Evolutionary conservation across 1,140 invertebrate species (phyloP).

Genomic region (Chrysomallon squamiferum): DNA sequence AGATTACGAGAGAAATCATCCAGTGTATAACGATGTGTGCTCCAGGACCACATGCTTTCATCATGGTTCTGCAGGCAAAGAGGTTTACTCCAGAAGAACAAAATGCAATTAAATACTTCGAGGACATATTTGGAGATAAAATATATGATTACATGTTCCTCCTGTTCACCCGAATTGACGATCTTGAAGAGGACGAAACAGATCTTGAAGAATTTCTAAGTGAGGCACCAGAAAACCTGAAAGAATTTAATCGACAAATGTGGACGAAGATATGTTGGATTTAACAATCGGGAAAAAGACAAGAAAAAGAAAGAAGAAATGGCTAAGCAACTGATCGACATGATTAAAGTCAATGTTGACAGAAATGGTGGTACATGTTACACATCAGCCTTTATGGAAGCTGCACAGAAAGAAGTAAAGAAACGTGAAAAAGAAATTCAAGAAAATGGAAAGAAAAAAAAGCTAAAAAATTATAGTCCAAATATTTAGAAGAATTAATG

Average conservation of each 20-base stretch:
- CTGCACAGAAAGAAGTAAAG: too few relatives aligned
- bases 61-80: not conserved
- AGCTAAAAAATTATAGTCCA: too few relatives aligned
- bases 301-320: not conserved
- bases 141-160: constrained; percentile 4
- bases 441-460: too few relatives aligned
- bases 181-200: not conserved
- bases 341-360: too few relatives aligned
- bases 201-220: not conserved
- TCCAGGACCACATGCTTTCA: constrained; percentile 13
- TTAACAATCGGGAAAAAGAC: not conserved
- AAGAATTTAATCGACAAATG: not conserved
- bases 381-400: too few relatives aligned
- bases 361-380: too few relatives aligned
- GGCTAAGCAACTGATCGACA: too few relatives aligned
- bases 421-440: too few relatives aligned
- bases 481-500: too few relatives aligned
- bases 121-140: constrained; percentile 2
- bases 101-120: not conserved
- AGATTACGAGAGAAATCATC: not conserved
- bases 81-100: constrained; percentile 15
- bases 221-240: not conserved
- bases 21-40: not conserved
- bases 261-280: not conserved
- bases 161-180: constrained; percentile 8